These are phyloP conservation scores for Scatophagus argus DNA, from an alignment of 2,113 vertebrate genomes.

Conservation along the genomic window DNA sequence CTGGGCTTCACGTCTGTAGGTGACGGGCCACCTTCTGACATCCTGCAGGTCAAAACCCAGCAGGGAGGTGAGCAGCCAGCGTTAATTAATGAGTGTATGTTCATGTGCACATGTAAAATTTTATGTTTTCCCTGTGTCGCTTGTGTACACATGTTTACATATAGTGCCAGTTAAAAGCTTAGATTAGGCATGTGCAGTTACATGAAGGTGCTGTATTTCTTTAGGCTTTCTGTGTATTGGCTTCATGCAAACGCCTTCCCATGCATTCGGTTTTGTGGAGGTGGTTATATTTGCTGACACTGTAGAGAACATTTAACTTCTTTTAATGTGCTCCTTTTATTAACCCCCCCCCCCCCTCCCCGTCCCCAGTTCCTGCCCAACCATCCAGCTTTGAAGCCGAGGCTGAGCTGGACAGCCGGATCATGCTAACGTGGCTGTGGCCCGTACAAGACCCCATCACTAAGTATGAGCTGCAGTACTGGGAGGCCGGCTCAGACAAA, in stretches of 20 bases:
- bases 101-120: neutral
- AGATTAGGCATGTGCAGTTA: neutral
- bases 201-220: neutral
- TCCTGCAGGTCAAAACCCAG: slow-evolving; percentile 96
- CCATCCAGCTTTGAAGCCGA: slow-evolving; percentile 94
- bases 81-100: slow-evolving; percentile 20
- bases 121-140: neutral
- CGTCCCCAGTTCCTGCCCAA: slow-evolving; percentile 90
- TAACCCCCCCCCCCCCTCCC: neutral
- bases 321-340: neutral
- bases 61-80: slow-evolving; percentile 89
- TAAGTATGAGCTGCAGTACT: slow-evolving; percentile 93
- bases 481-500: slow-evolving; percentile 87
- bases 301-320: neutral
- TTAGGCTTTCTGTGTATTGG: neutral
- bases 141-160: neutral
- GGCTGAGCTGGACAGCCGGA: slow-evolving; percentile 92
- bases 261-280: neutral
- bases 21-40: slow-evolving; percentile 91
- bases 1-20: slow-evolving; percentile 95
- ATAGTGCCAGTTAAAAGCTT: neutral
- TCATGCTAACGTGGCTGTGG: slow-evolving; percentile 91
- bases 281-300: slow-evolving; percentile 7
- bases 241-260: neutral
- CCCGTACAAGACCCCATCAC: slow-evolving; percentile 92